A percentile compares a stretch with the other conserved stretches of the same genome.
These are phyloP conservation scores for Acridotheres tristis DNA, from an alignment of 2,797 vertebrate genomes.

Conservation along the genomic window DNA sequence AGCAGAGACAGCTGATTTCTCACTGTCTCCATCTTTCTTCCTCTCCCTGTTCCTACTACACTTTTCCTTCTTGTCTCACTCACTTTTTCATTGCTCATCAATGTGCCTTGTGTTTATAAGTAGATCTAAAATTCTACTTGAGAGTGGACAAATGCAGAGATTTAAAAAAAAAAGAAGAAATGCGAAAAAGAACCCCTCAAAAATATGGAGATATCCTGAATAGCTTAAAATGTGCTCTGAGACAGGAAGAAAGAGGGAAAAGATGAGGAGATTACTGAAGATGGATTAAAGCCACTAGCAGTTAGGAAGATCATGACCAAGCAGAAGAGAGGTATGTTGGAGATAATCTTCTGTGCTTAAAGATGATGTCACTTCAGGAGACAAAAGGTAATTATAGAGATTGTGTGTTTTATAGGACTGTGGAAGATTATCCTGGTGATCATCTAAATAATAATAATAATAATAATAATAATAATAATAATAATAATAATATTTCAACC, in stretches of 20 bases:
- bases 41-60: neutral
- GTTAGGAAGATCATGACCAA: neutral
- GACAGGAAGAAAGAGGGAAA: neutral
- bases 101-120: neutral
- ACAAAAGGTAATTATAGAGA: neutral
- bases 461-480: neutral
- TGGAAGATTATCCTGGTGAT: neutral
- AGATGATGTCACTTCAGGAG: neutral
- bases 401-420: neutral
- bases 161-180: neutral
- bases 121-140: neutral
- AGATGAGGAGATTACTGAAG: neutral
- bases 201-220: neutral
- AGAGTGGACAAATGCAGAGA: neutral
- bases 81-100: neutral
- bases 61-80: neutral
- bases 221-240: neutral
- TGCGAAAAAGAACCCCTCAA: neutral
- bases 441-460: neutral
- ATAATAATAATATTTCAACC: neutral
- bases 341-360: neutral
- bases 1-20: constrained; percentile 37
- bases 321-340: neutral
- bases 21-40: constrained; percentile 22
- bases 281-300: neutral